Evolutionary conservation across 1,140 invertebrate genomes (phyloP), one percentile per base, ranked within the genome.

Genomic region (Cyclina sinensis): DNA sequence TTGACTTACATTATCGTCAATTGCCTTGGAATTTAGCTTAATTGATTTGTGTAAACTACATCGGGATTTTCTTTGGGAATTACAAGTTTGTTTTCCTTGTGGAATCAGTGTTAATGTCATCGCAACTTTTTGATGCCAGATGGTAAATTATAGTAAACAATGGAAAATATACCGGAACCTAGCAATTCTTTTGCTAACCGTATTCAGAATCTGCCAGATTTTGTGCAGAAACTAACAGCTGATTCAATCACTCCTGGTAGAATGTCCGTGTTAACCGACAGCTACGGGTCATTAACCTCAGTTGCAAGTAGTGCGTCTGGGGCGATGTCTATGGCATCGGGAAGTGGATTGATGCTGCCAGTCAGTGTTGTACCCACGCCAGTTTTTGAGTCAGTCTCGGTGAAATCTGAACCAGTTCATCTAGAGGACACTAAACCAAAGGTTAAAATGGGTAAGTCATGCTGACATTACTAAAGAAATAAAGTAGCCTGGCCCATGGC

Each of bases 231-330:
- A 51, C 37, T 86, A 62, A 43, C 84, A 86, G 84, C 84, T 86
- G 84, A 86, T 86, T 74, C 84, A 24, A 86, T 86, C 73, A 76
- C 84, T 14, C 84, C 84, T 43, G 84, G 84, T 18, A 76, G 84
- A 51, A 86, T 86, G 84, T 54, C 84, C 30, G 48, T 78, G 70
- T 30, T 86, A 48, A 59, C 21, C 65, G 84, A 86, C 48, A 54
- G 35, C n/a, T 86, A 78, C 70, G 84, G 83, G 48, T 12, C 54
- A 32, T 39, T 81, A 4, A 81, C 39, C n/a, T 7, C 18, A 16
- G 46, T 24, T 37, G 62, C 18, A 32, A 18, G 37, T 32, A n/a
- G 81, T 24, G 39, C 48, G 11, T 32, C 65, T 0, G 65, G 73
- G 14, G 24, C 39, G 14, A 37, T 62, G 18, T 81, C 79, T 1